Evolutionary conservation across 2,797 vertebrate species (phyloP).

Genomic region (Myiotriccus ornatus): DNA sequence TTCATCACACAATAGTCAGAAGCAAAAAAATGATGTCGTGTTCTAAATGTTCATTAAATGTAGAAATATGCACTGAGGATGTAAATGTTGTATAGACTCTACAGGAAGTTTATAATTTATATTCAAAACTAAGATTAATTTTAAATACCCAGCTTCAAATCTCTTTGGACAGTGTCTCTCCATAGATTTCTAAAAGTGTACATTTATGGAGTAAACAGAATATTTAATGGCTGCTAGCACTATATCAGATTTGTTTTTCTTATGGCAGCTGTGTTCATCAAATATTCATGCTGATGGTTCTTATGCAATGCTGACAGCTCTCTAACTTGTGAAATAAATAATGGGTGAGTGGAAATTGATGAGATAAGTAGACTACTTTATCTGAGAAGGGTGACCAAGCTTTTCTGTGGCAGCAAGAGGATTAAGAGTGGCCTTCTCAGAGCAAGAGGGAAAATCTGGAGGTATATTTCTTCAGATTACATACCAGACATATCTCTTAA

Average conservation of each 20-base stretch:
- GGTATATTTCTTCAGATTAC: neutral
- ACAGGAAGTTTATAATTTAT: constrained; percentile 23
- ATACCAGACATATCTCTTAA: neutral
- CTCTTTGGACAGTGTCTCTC: constrained; percentile 46
- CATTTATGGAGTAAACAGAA: constrained; percentile 66
- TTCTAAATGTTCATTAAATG: constrained; percentile 16
- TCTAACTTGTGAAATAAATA: constrained; percentile 57
- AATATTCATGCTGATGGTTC: constrained; percentile 62
- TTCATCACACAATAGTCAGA: neutral
- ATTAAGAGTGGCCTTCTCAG: neutral
- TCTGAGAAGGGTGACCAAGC: constrained; percentile 38
- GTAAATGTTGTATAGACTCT: constrained; percentile 26
- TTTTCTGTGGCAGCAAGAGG: neutral
- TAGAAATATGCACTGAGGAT: constrained; percentile 27
- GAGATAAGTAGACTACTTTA: constrained; percentile 37
- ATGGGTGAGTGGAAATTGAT: constrained; percentile 34
- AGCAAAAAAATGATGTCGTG: neutral
- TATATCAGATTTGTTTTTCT: constrained; percentile 55
- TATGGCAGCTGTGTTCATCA: constrained; percentile 56
- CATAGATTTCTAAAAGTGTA: constrained; percentile 50
- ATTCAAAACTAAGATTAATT: constrained; percentile 26
- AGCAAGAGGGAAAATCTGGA: neutral
- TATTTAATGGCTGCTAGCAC: constrained; percentile 56
- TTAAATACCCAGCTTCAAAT: constrained; percentile 55
- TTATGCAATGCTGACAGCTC: constrained; percentile 54